Evolutionary conservation across 2,888 invertebrate genomes (phyloP).

Genomic region (Pammene fasciana): DNA sequence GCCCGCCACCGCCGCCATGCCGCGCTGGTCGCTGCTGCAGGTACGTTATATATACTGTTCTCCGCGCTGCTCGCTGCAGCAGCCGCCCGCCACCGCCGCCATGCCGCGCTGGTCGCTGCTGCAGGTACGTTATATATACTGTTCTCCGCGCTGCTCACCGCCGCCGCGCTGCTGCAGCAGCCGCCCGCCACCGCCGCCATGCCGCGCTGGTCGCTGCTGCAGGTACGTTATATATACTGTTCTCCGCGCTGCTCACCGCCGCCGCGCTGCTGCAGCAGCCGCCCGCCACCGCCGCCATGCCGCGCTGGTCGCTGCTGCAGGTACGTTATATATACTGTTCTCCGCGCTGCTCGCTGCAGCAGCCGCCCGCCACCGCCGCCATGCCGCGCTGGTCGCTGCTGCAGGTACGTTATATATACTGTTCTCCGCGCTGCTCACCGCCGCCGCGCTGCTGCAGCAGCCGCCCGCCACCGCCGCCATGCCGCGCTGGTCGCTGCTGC

Average conservation of each 20-base stretch:
- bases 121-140: slow-evolving; percentile 75
- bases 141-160: slow-evolving; percentile 95
- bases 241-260: slow-evolving; percentile 94
- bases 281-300: slow-evolving; percentile 74
- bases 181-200: slow-evolving; percentile 83
- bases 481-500: slow-evolving; percentile 17
- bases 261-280: slow-evolving; percentile 94
- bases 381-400: slow-evolving; percentile 13
- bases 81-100: slow-evolving; percentile 85
- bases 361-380: slow-evolving; percentile 85
- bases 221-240: slow-evolving; percentile 85
- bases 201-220: slow-evolving; percentile 17
- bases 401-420: slow-evolving; percentile 75
- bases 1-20: slow-evolving; percentile 74
- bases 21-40: slow-evolving; percentile 23
- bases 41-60: slow-evolving; percentile 89
- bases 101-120: slow-evolving; percentile 13
- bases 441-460: slow-evolving; percentile 93
- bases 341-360: slow-evolving; percentile 93
- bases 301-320: slow-evolving; percentile 23
- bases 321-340: slow-evolving; percentile 89
- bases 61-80: slow-evolving; percentile 93
- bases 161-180: slow-evolving; percentile 93
- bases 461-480: slow-evolving; percentile 83
- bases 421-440: slow-evolving; percentile 95